Evolutionary conservation across 2,888 invertebrate genomes (phyloP).

Genomic region (Zhengitettix transpicula): DNA sequence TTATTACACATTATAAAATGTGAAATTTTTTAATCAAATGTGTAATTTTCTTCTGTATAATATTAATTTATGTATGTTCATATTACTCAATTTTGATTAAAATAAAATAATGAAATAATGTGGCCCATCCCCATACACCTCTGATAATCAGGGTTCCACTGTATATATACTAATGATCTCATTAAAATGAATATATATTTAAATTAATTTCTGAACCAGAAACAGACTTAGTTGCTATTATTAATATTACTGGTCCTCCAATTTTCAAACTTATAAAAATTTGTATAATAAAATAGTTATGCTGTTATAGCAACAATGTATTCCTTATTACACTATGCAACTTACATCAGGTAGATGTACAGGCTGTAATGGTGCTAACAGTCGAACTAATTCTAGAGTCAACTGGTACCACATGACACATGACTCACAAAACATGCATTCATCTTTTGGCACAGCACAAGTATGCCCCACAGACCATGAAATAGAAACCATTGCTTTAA

Average conservation of each 20-base stretch:
- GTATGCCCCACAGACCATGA: conserved; percentile 44
- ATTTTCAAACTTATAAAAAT: not conserved
- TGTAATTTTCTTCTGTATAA: not conserved
- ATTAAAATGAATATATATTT: too few relatives aligned
- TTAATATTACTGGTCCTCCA: not conserved
- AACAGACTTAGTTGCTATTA: not conserved
- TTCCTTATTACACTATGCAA: conserved; percentile 8
- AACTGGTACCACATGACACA: conserved; percentile 90
- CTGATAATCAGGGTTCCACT: too few relatives aligned
- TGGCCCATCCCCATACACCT: too few relatives aligned
- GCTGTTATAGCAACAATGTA: too few relatives aligned
- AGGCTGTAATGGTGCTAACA: conserved; percentile 57
- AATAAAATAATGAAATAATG: too few relatives aligned
- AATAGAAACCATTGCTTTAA: conserved; percentile 59
- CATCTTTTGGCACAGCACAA: conserved; percentile 31
- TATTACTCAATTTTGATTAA: too few relatives aligned
- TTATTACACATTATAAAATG: not conserved
- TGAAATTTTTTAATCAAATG: not conserved
- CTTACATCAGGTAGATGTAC: conserved; percentile 61
- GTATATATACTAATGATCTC: too few relatives aligned
- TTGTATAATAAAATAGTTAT: too few relatives aligned
- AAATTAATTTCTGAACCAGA: not conserved
- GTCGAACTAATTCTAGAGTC: conserved; percentile 60
- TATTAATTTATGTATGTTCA: not conserved
- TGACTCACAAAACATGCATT: conserved; percentile 86